Evolutionary conservation across 2,888 invertebrate species (phyloP).

Genomic region (Lasiommata megera): DNA sequence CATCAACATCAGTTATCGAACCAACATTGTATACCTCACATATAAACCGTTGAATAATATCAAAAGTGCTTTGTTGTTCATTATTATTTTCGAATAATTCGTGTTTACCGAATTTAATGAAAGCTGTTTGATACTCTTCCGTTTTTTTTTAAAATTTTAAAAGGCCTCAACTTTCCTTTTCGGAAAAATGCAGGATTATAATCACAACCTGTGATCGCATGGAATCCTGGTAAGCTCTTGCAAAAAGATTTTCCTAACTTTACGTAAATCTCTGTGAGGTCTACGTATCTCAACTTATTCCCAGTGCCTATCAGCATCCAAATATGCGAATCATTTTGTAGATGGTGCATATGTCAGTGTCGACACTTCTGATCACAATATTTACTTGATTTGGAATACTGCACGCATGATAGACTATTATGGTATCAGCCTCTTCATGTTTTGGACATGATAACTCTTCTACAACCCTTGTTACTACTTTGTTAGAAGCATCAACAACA

Average conservation of each 20-base stretch:
- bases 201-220: conserved; percentile 30
- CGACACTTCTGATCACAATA: conserved; percentile 26
- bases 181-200: conserved; percentile 32
- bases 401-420: not conserved
- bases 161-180: conserved; percentile 31
- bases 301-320: not conserved
- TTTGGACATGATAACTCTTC: conserved; percentile 7
- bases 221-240: conserved; percentile 5
- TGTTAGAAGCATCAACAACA: not conserved
- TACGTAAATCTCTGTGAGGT: not conserved
- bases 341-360: conserved; percentile 28
- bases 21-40: conserved; percentile 22
- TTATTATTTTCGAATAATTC: not conserved
- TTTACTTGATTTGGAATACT: conserved; percentile 13
- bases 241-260: not conserved
- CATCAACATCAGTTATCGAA: conserved; percentile 29
- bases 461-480: not conserved
- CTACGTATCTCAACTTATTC: not conserved
- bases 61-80: not conserved
- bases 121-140: not conserved
- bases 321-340: conserved; percentile 5
- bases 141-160: conserved; percentile 6
- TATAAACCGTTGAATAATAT: not conserved
- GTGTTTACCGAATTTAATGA: not conserved
- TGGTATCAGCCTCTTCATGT: not conserved